These are phyloP conservation scores for Lacerta agilis DNA, from an alignment of 2,797 vertebrate genomes.

Conservation along the genomic window DNA sequence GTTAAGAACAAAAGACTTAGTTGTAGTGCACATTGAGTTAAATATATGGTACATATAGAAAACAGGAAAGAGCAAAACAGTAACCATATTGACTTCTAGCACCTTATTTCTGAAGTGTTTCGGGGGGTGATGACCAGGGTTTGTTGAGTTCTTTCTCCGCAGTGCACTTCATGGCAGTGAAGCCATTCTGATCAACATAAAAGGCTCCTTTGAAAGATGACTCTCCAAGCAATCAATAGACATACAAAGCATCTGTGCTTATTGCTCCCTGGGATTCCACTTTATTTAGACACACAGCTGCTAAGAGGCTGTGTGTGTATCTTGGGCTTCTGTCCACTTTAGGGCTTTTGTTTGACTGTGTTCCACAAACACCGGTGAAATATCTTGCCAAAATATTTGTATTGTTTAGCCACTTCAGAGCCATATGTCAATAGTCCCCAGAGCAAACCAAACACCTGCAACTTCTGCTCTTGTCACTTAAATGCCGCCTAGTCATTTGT, in stretches of 20 bases:
- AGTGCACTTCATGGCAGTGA: conserved; percentile 3
- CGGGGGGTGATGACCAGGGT: neutral
- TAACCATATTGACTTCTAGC: neutral
- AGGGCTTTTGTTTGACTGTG: conserved; percentile 26
- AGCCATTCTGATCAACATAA: conserved; percentile 28
- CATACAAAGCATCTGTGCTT: neutral
- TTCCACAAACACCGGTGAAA: neutral
- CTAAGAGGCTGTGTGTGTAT: neutral
- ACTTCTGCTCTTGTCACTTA: neutral
- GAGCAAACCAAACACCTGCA: neutral
- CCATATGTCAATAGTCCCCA: neutral
- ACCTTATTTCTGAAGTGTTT: accelerated
- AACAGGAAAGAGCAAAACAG: too few relatives aligned
- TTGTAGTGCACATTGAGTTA: too few relatives aligned
- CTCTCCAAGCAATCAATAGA: neutral
- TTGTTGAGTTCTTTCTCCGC: neutral
- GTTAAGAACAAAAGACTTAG: too few relatives aligned
- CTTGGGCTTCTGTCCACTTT: neutral
- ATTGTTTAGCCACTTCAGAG: neutral
- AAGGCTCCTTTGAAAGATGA: neutral
- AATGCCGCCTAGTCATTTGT: neutral
- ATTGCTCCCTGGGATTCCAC: neutral
- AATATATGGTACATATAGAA: too few relatives aligned
- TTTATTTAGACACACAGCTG: neutral
- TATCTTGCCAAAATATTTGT: neutral